Conservation (phyloP, 2,797 vertebrate genomes). For the Notoglanidium macrostoma region DNA sequence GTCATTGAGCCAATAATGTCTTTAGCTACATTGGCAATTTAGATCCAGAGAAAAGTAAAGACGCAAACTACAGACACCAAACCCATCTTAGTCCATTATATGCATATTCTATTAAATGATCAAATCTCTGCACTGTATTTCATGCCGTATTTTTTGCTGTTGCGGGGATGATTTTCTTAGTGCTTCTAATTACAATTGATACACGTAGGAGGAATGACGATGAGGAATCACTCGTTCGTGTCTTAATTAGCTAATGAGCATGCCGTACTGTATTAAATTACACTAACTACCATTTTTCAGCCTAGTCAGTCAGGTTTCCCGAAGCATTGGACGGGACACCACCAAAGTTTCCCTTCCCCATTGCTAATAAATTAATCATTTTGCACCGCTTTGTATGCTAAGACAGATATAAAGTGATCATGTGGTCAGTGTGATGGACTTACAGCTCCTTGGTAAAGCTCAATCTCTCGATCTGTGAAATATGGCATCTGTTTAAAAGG, state of each 20-base stretch:
- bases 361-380: background rate
- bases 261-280: background rate
- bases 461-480: conserved; percentile 91
- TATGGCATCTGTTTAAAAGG: conserved; percentile 99
- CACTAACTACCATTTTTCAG: background rate
- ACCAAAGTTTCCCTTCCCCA: background rate
- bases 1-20: background rate
- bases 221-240: background rate
- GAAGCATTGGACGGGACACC: background rate
- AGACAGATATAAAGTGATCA: background rate
- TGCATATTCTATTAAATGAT: too few species aligned
- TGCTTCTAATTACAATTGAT: background rate
- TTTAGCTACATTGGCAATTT: background rate
- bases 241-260: background rate
- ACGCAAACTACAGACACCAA: background rate
- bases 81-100: background rate
- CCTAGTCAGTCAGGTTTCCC: background rate
- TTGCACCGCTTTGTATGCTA: background rate
- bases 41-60: background rate
- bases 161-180: too few species aligned
- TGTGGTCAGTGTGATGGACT: conserved; percentile 64
- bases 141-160: background rate
- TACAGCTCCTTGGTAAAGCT: conserved; percentile 96
- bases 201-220: too few species aligned
- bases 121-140: too few species aligned